A percentile compares a stretch with the other conserved stretches of the same genome.
Evolutionary conservation across 35 echinoderm and acorn worm species (phyloP).

Genomic region (Heliocidaris tuberculata): DNA sequence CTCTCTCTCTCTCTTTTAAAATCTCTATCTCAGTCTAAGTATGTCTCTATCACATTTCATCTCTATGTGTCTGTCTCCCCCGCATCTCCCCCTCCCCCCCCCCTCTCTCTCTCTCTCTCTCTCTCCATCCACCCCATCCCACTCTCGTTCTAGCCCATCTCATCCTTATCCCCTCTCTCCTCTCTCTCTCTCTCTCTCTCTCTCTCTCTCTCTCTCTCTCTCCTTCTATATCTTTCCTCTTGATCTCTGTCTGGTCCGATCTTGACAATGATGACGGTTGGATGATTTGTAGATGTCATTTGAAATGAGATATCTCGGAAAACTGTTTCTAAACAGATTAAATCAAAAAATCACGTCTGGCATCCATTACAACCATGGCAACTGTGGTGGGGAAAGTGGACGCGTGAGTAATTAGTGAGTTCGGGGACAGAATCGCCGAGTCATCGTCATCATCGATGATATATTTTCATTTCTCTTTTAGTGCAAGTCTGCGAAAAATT

Average conservation of each 20-base stretch:
- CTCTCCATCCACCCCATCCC: background rate
- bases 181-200: background rate
- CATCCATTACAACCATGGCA: background rate
- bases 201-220: background rate
- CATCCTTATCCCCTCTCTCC: background rate
- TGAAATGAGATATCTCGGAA: background rate
- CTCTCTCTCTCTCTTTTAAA: background rate
- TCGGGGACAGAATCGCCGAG: background rate
- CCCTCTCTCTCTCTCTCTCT: background rate
- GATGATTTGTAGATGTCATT: slow-evolving; percentile 8
- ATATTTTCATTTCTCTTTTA: background rate
- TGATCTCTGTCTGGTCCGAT: background rate
- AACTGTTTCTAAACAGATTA: slow-evolving; percentile 1
- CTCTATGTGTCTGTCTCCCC: background rate
- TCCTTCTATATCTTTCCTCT: background rate
- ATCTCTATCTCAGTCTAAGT: no score
- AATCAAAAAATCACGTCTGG: background rate
- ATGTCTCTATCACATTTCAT: no score
- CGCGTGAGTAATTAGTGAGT: background rate
- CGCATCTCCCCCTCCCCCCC: background rate
- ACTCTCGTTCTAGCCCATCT: background rate
- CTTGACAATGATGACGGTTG: background rate
- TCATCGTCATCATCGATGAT: background rate
- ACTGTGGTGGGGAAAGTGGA: background rate
- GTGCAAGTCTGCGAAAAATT: no score